Conservation (phyloP, 2,113 vertebrate species). For the Pseudopodoces humilis region DNA sequence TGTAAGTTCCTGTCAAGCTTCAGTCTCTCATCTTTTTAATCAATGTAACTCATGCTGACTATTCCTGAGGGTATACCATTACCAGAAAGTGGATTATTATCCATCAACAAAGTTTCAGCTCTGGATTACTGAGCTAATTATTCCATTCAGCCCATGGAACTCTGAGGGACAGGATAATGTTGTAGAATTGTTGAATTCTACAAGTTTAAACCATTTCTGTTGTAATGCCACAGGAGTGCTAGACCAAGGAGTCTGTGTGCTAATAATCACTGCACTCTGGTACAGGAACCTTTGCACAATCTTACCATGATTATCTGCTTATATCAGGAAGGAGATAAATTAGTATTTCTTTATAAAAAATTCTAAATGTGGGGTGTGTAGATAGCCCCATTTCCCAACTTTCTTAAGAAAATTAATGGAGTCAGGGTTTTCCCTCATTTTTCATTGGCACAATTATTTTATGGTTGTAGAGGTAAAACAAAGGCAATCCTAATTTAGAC, state of each 20-base stretch:
- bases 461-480: background rate
- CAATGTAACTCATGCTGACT: background rate
- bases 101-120: background rate
- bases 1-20: background rate
- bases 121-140: slow-evolving; percentile 20
- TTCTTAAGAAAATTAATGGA: background rate
- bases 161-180: background rate
- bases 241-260: background rate
- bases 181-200: background rate
- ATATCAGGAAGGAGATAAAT: background rate
- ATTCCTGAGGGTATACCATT: background rate
- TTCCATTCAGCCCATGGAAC: background rate
- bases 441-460: background rate
- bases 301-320: background rate
- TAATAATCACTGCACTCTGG: background rate
- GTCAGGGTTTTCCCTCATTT: background rate
- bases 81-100: slow-evolving; percentile 1
- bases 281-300: background rate
- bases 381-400: background rate
- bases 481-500: background rate
- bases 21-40: background rate
- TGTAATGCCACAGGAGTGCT: background rate
- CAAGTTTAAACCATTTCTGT: background rate
- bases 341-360: background rate
- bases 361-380: background rate